phyloP scores from a whole-genome alignment of 1,140 invertebrate species.

The Cotesia vestalis region DNA sequence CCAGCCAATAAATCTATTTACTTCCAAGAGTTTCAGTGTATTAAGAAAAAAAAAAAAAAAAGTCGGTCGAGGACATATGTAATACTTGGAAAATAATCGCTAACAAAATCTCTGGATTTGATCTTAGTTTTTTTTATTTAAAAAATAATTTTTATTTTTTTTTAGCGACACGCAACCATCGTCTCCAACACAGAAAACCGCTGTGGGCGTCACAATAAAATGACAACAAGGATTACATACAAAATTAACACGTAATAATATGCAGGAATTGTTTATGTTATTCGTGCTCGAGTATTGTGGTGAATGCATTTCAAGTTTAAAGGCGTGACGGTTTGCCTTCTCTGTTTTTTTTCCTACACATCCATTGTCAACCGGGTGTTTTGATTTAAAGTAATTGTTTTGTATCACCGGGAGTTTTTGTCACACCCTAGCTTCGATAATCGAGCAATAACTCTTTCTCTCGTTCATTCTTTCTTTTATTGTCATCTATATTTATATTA shows the following conservation, averaged over 20 bases:
- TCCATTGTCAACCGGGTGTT: background rate
- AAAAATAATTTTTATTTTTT: background rate
- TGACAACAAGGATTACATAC: background rate
- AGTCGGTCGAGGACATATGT: constrained; percentile 13
- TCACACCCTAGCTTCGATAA: constrained; percentile 7
- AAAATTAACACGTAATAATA: constrained; percentile 1
- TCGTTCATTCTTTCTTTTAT: background rate
- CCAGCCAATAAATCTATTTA: background rate
- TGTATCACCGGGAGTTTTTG: constrained; percentile 15
- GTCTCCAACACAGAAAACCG: background rate
- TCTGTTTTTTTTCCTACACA: background rate
- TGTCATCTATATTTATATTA: background rate
- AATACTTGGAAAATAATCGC: background rate
- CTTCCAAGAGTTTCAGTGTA: background rate
- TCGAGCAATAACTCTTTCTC: constrained; percentile 14
- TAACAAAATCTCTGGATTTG: background rate
- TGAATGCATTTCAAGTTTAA: constrained; percentile 18
- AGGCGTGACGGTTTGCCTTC: constrained; percentile 3
- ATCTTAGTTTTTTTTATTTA: background rate
- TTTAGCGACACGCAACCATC: background rate
- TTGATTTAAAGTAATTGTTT: constrained; percentile 1
- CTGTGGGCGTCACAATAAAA: constrained; percentile 1
- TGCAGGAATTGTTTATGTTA: background rate
- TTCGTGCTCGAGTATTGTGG: background rate
- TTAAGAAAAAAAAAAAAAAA: constrained; percentile 6